A percentile compares a stretch with the other conserved stretches of the same genome.
These are phyloP conservation scores for Troides aeacus DNA, from an alignment of 2,888 invertebrate genomes.

Conservation along the genomic window DNA sequence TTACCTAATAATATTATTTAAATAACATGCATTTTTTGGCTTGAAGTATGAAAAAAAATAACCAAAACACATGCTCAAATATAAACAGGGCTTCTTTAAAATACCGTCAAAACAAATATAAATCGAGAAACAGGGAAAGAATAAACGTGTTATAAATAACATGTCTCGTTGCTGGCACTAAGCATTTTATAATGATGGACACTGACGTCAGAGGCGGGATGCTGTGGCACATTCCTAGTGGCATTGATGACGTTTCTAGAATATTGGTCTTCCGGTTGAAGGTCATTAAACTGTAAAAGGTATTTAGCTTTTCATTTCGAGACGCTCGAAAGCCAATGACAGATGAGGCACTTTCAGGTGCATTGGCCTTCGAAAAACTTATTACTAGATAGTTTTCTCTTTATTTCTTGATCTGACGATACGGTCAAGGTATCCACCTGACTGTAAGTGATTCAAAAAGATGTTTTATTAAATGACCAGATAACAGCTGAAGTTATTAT, in stretches of 20 bases:
- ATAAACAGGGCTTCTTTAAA: slow-evolving; percentile 2
- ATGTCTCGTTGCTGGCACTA: slow-evolving; percentile 14
- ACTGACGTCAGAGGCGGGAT: slow-evolving; percentile 18
- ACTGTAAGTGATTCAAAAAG: no score
- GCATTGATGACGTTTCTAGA: slow-evolving; percentile 11
- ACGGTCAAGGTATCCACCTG: no score
- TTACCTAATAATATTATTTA: no score
- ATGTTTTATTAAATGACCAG: no score
- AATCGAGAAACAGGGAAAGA: slow-evolving; percentile 22
- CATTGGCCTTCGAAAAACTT: no score
- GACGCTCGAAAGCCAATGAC: no score
- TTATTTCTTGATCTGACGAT: no score
- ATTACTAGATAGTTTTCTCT: no score
- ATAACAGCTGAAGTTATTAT: no score
- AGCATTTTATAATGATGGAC: slow-evolving; percentile 25
- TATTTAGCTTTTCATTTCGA: not conserved
- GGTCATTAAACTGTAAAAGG: slow-evolving; percentile 19
- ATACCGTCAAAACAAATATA: slow-evolving; percentile 12
- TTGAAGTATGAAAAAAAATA: not conserved
- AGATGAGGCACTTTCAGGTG: no score
- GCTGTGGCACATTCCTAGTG: slow-evolving; percentile 3
- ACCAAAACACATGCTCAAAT: not conserved
- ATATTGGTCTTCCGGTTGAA: not conserved
- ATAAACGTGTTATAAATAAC: slow-evolving; percentile 18
- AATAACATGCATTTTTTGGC: no score